These are phyloP conservation scores for Drosophila bocqueti DNA, from an alignment of 1,140 invertebrate species.

Conservation along the genomic window DNA sequence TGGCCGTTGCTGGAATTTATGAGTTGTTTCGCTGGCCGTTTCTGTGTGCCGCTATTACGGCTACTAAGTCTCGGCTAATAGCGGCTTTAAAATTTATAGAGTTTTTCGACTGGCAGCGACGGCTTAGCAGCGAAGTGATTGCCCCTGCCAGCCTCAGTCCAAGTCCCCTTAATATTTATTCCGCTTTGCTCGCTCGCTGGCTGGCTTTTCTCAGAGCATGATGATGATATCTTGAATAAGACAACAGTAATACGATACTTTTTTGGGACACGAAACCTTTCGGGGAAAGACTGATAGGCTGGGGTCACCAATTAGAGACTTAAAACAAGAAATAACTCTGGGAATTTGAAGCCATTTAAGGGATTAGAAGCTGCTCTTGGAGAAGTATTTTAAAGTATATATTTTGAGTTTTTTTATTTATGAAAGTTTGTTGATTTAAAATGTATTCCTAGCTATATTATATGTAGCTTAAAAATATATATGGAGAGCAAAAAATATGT, in stretches of 20 bases:
- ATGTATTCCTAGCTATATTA: not conserved
- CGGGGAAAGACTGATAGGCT: not conserved
- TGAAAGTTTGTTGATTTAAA: not conserved
- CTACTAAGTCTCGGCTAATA: constrained; percentile 76
- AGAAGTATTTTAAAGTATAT: not conserved
- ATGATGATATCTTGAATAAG: constrained; percentile 21
- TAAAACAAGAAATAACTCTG: constrained; percentile 2
- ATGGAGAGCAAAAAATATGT: not conserved
- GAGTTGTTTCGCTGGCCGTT: constrained; percentile 16
- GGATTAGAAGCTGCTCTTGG: not conserved
- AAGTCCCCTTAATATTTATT: constrained; percentile 65
- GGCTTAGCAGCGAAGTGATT: constrained; percentile 65
- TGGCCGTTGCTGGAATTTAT: constrained; percentile 38
- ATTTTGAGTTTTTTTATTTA: not conserved
- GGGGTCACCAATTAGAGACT: constrained; percentile 20
- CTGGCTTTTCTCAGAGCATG: not conserved
- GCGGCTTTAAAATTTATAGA: constrained; percentile 82
- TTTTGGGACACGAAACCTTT: constrained; percentile 15
- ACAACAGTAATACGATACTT: constrained; percentile 20
- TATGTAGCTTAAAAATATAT: not conserved
- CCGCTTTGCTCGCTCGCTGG: constrained; percentile 10
- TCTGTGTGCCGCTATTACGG: constrained; percentile 30
- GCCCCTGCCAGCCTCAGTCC: constrained; percentile 11
- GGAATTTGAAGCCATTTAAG: too few species aligned
- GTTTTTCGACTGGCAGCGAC: constrained; percentile 50